Base-by-base conservation (phyloP, 2,888 invertebrate genomes). In the Andricus quercusramuli region DNA sequence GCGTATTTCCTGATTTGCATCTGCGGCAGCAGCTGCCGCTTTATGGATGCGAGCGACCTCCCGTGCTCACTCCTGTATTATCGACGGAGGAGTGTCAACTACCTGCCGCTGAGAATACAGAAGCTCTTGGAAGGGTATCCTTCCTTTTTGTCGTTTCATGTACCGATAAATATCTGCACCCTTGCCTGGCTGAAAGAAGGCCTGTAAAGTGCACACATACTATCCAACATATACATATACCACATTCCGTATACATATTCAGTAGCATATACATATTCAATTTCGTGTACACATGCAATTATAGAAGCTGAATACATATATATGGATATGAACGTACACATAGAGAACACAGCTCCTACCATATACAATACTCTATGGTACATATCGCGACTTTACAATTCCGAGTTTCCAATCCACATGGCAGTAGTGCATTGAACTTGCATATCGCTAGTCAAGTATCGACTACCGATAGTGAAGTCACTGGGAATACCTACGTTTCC, bases 331-430 rank as follows among this genome's bases (percentile, higher is more conserved):
- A 22, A 62, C 25, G 5, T 25, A 62, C 25, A 15, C 15, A 25
- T 56, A 56, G 9, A 51, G 47, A 47, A 70, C 32, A 29, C n/a
- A 51, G 25, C 25, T 70, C 51, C 13, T 74, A 74, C 29, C 29
- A 17, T 51, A 32, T 32, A 56, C 51, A 68, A 68, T 68, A 68
- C 25, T 68, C 25, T 70, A 11, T 47, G 17, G 32, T 32, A 56
- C n/a, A 22, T 56, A 56, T 56, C 32, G 56, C 32, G 74, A 74
- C 32, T 51, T 20, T 74, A 74, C 51, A n/a, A 74, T 74, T 74
- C 56, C 51, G 32, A 74, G 56, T 74, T 74, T 74, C n/a, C 74
- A 74, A 74, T 32, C 74, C 74, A 74, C 74, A 74, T 56, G 74
- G 32, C 74, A 74, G 74, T 51, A 51, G 74, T 56, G 32, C 56